These are phyloP conservation scores for Hypotaenidia okinawae DNA, from an alignment of 2,797 vertebrate species.

Conservation along the genomic window DNA sequence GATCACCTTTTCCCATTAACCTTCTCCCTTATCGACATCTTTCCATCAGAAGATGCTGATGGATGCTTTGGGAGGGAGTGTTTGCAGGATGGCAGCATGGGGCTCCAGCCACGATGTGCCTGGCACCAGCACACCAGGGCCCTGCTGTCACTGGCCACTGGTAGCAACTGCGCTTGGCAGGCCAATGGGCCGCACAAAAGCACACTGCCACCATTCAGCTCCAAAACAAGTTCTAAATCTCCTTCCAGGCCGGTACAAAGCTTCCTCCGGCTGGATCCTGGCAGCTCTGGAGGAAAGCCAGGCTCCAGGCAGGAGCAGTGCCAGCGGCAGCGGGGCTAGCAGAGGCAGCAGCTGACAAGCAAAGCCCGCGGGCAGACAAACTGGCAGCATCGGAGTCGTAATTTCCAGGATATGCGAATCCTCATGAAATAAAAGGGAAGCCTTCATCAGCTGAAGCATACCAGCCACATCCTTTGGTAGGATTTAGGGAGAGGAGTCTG, in stretches of 20 bases:
- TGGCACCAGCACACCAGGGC: constrained; percentile 22
- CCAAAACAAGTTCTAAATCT: constrained; percentile 57
- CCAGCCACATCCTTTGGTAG: neutral
- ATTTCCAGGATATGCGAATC: neutral
- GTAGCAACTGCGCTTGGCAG: constrained; percentile 9
- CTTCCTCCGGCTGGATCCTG: constrained; percentile 39
- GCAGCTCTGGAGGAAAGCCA: constrained; percentile 19
- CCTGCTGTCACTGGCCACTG: constrained; percentile 9
- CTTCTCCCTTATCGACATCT: neutral
- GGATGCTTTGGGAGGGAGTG: neutral
- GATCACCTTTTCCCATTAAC: neutral
- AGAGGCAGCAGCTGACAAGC: neutral
- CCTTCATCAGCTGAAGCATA: neutral
- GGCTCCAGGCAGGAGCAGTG: neutral
- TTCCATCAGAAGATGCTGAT: neutral
- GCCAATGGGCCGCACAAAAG: neutral
- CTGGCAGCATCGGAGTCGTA: neutral
- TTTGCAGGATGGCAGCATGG: neutral
- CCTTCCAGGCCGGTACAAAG: constrained; percentile 53
- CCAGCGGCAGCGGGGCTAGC: constrained; percentile 11
- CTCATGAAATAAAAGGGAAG: neutral
- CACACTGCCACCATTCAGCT: constrained; percentile 63
- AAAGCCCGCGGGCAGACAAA: neutral
- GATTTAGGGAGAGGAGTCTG: neutral
- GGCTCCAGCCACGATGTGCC: neutral